Base-by-base conservation (phyloP, 2,113 vertebrate genomes). In the Willisornis vidua region DNA sequence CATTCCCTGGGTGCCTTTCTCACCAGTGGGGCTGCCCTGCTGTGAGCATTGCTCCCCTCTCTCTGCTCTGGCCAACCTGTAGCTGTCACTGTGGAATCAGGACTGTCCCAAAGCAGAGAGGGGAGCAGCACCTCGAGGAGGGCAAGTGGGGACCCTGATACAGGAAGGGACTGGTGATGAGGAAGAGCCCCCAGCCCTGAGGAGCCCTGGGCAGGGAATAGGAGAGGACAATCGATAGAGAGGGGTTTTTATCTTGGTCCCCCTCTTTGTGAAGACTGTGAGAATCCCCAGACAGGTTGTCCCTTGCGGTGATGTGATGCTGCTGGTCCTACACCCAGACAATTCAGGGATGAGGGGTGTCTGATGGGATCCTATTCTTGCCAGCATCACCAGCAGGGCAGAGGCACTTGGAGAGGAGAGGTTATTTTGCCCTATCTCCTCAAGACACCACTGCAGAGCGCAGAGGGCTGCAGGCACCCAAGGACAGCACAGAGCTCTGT, bases 381-480 rank as follows among this genome's bases (percentile, higher is more conserved):
- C 57, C 20, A 16, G 65, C 46, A 62, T 15, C 13, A 5, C 2
- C 5, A 22, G 19, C 2, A 6, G n/a, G 70, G 48, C 43, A 68
- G 66, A 71, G 59, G 7, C 52, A 39, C 35, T 0, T 4, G 73
- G 49, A 57, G 41, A 73, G 9, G 41, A 73, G 9, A 37, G 33
- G 12, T 4, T 19, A 10, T 29, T 75, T 68, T 22, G 45, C 43
- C 87, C 43, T 6, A 0, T 62, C 25, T 59, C 54, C 58, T 83
- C 73, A 71, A 61, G 57, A 67, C 22, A 37, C 7, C 22, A 2
- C n/a, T 57, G 49, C n/a, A 59, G 7, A 55, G 8, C 33, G 43
- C 41, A 0, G 0, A 25, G 62, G 19, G 35, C 0, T 51, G 43
- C 52, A 52, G 58, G 20, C 3, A 4, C 7, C 22, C 4, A 0